phyloP scores from a whole-genome alignment of 2,113 vertebrate species.

The Egretta garzetta region DNA sequence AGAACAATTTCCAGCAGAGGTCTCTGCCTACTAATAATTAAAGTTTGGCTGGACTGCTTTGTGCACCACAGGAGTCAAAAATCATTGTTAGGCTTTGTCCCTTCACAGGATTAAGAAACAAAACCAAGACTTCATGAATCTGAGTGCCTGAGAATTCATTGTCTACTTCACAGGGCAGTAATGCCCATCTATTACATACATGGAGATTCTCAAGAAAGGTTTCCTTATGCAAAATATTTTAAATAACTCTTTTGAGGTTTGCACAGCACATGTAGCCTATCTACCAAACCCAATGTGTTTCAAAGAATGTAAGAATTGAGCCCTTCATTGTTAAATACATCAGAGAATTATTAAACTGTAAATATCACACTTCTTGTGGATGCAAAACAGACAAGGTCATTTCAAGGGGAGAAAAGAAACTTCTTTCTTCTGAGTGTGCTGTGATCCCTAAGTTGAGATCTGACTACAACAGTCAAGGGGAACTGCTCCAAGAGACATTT shows the following conservation, averaged over 20 bases:
- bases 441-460: not conserved
- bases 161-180: not conserved
- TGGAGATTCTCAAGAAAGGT: not conserved
- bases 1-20: constrained; percentile 61
- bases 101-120: not conserved
- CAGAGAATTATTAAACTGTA: not conserved
- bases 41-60: not conserved
- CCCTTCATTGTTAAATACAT: not conserved
- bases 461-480: not conserved
- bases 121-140: not conserved
- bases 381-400: not conserved
- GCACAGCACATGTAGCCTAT: not conserved
- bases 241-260: not conserved
- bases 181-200: not conserved
- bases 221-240: not conserved
- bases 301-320: not conserved
- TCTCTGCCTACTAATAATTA: constrained; percentile 62
- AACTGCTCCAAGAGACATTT: not conserved
- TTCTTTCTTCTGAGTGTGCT: not conserved
- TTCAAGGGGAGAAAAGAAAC: not conserved
- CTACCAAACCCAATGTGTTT: not conserved
- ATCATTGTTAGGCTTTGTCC: not conserved
- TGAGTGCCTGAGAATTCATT: not conserved
- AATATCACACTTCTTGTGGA: not conserved
- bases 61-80: not conserved